Base-by-base conservation (phyloP, 2,113 vertebrate species). In the Nanger granti region DNA sequence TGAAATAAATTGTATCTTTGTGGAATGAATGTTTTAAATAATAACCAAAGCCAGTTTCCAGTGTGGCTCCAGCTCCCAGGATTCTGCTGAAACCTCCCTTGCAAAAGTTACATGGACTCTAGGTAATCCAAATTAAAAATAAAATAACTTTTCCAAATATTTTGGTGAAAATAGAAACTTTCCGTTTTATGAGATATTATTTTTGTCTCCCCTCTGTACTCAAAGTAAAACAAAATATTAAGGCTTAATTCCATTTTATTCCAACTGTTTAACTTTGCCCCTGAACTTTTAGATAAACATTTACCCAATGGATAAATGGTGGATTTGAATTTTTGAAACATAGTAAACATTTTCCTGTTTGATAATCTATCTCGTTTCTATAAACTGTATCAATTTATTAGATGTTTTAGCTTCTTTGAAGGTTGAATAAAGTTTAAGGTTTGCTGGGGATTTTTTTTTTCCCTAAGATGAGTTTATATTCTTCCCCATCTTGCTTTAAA, bases 161-260 rank as follows among this genome's bases (percentile, higher is more conserved):
- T 98, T 97, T 98, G 94, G 73, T 98, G 41, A 89, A 59, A 34
- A 97, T 97, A 98, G 97, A 98, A 80, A 76, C n/a, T 97, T 98
- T 98, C 98, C 94, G 88, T 98, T 96, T 89, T 97, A 97, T 86
- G 89, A 96, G 95, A 87, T 98, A 97, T 98, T 98, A 97, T 98
- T 99, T 99, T 97, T 94, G 96, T 86, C 97, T 92, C 69, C 95
- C 97, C 97, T 98, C 90, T 96, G 15, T 95, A 55, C 91, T 96
- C 95, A 95, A 97, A 98, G 97, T 98, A 97, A 98, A 98, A 97
- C 96, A 98, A 97, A 98, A 98, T 98, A 98, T 98, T 98, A 97
- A 98, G 97, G 93, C 98, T 98, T 98, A 98, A 99, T 99, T 98
- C 98, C 80, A 98, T 97, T 98, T 98, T 97, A 93, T 98, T 98